A percentile compares a stretch with the other conserved stretches of the same genome.
These are phyloP conservation scores for Leucophenga varia DNA, from an alignment of 1,140 invertebrate genomes.

Conservation along the genomic window DNA sequence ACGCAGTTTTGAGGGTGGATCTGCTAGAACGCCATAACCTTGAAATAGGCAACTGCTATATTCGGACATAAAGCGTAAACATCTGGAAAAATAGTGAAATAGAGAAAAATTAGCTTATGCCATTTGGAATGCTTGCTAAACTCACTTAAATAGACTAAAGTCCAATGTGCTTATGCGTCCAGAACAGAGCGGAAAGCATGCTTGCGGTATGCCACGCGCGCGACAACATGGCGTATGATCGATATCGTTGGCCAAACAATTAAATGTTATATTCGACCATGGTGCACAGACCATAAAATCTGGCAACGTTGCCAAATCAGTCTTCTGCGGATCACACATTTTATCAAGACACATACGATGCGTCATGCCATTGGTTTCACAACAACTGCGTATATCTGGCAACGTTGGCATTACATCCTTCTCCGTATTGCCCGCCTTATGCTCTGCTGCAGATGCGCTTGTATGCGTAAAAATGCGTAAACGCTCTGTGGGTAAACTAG, in stretches of 20 bases:
- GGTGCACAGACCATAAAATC: slow-evolving; percentile 86
- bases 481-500: slow-evolving; percentile 71
- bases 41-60: slow-evolving; percentile 79
- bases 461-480: slow-evolving; percentile 58
- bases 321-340: slow-evolving; percentile 73
- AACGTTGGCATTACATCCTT: slow-evolving; percentile 54
- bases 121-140: slow-evolving; percentile 14
- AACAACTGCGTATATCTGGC: slow-evolving; percentile 74
- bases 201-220: slow-evolving; percentile 69
- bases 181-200: slow-evolving; percentile 73
- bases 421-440: slow-evolving; percentile 25
- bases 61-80: slow-evolving; percentile 75
- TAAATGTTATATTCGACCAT: slow-evolving; percentile 76
- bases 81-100: slow-evolving; percentile 58
- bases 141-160: slow-evolving; percentile 78
- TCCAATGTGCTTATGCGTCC: slow-evolving; percentile 77
- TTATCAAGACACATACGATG: slow-evolving; percentile 74
- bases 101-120: not conserved
- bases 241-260: slow-evolving; percentile 75
- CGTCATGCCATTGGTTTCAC: slow-evolving; percentile 69
- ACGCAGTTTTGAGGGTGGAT: slow-evolving; percentile 66
- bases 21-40: slow-evolving; percentile 78
- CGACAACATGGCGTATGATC: slow-evolving; percentile 81
- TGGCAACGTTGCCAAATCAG: slow-evolving; percentile 63
- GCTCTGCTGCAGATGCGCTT: slow-evolving; percentile 33